These are phyloP conservation scores for Hybognathus amarus DNA, from an alignment of 2,797 vertebrate genomes.

Conservation along the genomic window DNA sequence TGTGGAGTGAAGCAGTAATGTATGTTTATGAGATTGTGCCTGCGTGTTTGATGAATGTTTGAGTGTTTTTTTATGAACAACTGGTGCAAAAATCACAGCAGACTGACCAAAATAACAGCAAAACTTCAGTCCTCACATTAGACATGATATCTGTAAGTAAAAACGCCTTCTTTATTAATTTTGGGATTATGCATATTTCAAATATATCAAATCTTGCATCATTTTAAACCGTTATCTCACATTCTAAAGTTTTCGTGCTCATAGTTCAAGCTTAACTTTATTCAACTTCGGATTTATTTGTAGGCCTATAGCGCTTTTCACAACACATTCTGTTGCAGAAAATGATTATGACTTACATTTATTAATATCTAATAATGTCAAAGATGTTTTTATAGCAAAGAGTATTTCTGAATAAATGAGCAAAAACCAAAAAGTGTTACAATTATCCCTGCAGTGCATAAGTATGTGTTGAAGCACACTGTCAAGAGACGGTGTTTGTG, in stretches of 20 bases:
- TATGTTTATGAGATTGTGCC: constrained; percentile 20
- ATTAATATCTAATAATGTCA: not conserved
- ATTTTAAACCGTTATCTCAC: not conserved
- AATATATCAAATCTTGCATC: not conserved
- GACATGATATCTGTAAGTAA: not conserved
- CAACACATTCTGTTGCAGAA: not conserved
- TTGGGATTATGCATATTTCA: not conserved
- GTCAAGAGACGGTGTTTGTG: not conserved
- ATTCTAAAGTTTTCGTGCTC: too few species aligned
- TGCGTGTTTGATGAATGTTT: constrained; percentile 2
- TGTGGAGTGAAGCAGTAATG: not conserved
- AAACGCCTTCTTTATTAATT: not conserved
- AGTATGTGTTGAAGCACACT: not conserved
- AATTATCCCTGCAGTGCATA: not conserved
- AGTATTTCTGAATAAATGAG: not conserved
- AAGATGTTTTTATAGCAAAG: not conserved
- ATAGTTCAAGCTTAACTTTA: not conserved
- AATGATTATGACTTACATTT: not conserved
- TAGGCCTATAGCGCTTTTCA: not conserved
- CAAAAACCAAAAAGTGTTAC: not conserved
- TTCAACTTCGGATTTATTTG: not conserved
- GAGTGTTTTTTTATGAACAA: constrained; percentile 7
- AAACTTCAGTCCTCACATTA: not conserved
- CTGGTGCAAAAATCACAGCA: constrained; percentile 36
- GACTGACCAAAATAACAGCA: constrained; percentile 29